Evolutionary conservation across 2,113 vertebrate species (phyloP), one percentile per base, ranked within the genome.

Genomic region (Rhizomys pruinosus): DNA sequence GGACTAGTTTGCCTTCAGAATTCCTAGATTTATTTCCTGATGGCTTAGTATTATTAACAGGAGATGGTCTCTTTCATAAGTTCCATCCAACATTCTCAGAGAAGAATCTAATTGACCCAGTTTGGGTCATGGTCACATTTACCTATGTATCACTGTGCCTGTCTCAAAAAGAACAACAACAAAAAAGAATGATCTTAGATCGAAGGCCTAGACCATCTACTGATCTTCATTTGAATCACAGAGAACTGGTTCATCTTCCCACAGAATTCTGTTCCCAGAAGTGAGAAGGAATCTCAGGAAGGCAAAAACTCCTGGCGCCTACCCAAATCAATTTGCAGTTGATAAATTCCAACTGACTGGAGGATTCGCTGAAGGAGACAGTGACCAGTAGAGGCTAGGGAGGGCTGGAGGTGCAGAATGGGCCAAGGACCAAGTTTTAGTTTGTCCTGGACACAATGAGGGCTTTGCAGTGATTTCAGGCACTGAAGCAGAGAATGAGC

Each of bases 211-310:
- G n/a, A n/a, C n/a, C 71, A 78, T 5, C n/a, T 23, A n/a, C 4
- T 19, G 20, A 20, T 42, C n/a, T 89, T 78, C 39, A 34, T 74
- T 61, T 44, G 71, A 84, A 94, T 55, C 81, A 17, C 32, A 63
- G 0, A 37, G 69, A 88, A 84, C 72, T 61, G 13, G 19, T 27
- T 79, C 23, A 29, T 44, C 29, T 29, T 16, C n/a, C 0, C 23
- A 71, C 19, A 94, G 44, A 57, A 52, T 69, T 89, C 81, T n/a
- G 2, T 37, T 77, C 57, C 63, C 47, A 73, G 20, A 87, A 68
- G 11, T 78, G 34, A 79, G 82, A 84, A 95, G 44, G 66, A 74
- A 87, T 11, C 64, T 52, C 15, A 68, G 73, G 84, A 64, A 85
- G 69, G 55, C 47, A 52, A 81, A 90, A 68, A 52, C 47, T 52